These are phyloP conservation scores for Phoxinus phoxinus DNA, from an alignment of 2,113 vertebrate species.

Conservation along the genomic window DNA sequence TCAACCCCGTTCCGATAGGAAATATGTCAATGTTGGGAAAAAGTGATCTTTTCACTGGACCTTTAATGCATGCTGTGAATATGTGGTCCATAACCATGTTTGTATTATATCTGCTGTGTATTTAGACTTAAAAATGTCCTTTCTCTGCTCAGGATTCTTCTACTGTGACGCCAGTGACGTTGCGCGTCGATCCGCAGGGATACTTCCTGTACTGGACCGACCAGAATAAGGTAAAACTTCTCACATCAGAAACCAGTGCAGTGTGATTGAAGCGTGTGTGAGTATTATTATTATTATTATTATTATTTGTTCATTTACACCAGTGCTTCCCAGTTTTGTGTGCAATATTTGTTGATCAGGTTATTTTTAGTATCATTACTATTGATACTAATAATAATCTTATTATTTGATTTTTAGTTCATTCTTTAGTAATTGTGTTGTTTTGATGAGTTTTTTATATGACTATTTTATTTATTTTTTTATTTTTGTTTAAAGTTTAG, in stretches of 20 bases:
- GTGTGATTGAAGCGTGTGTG: neutral
- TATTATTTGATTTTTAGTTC: neutral
- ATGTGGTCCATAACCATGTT: neutral
- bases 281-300: neutral
- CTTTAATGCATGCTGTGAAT: neutral
- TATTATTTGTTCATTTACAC: neutral
- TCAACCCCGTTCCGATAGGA: neutral
- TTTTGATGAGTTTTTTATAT: neutral
- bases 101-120: neutral
- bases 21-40: neutral
- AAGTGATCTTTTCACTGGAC: neutral
- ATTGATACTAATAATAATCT: too few species aligned
- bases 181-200: constrained; percentile 91
- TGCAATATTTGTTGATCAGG: neutral
- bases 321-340: neutral
- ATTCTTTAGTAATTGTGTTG: neutral
- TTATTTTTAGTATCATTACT: neutral
- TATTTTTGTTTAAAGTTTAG: neutral
- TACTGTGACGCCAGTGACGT: constrained; percentile 88
- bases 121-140: neutral
- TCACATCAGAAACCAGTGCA: neutral
- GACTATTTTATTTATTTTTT: neutral
- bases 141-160: constrained; percentile 85
- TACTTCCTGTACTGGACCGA: constrained; percentile 99
- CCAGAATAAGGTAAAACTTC: constrained; percentile 90